Conservation (phyloP, 1,140 invertebrate species). For the Listronotus bonariensis region DNA sequence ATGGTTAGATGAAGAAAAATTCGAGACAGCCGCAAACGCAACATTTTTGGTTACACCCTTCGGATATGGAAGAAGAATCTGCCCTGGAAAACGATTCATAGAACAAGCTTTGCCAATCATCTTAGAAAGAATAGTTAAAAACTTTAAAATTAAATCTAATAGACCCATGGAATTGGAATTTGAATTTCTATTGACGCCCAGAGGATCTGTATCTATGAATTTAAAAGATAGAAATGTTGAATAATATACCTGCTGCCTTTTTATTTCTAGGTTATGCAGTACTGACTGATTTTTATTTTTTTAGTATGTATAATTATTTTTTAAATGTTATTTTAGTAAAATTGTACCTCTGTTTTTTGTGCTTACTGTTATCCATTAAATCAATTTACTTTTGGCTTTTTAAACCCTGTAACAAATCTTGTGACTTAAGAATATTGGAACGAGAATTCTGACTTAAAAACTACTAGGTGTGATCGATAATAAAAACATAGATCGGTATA, state of each 20-base stretch:
- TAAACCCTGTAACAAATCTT: too few relatives aligned
- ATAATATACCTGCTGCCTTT: neutral
- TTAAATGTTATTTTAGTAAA: too few relatives aligned
- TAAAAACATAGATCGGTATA: too few relatives aligned
- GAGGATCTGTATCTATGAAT: constrained; percentile 69
- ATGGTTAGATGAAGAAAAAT: constrained; percentile 68
- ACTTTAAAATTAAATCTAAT: constrained; percentile 70
- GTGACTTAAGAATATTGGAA: too few relatives aligned
- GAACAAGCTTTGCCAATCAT: constrained; percentile 77
- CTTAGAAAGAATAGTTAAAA: constrained; percentile 73
- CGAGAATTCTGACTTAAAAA: too few relatives aligned
- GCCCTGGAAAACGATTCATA: constrained; percentile 81
- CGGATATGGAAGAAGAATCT: constrained; percentile 80
- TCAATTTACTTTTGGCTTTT: too few relatives aligned
- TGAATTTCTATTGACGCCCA: constrained; percentile 76
- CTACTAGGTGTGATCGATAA: too few relatives aligned
- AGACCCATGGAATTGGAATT: constrained; percentile 74
- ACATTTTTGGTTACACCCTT: constrained; percentile 80
- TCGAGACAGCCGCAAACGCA: constrained; percentile 56
- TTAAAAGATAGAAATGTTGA: constrained; percentile 59
- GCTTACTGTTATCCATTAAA: too few relatives aligned
- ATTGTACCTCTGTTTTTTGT: too few relatives aligned
- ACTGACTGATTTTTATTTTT: too few relatives aligned
- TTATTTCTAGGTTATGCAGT: too few relatives aligned
- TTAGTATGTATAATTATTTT: too few relatives aligned